These are phyloP conservation scores for Lamellibrachia satsuma DNA, from an alignment of 2,888 invertebrate genomes.

Conservation along the genomic window DNA sequence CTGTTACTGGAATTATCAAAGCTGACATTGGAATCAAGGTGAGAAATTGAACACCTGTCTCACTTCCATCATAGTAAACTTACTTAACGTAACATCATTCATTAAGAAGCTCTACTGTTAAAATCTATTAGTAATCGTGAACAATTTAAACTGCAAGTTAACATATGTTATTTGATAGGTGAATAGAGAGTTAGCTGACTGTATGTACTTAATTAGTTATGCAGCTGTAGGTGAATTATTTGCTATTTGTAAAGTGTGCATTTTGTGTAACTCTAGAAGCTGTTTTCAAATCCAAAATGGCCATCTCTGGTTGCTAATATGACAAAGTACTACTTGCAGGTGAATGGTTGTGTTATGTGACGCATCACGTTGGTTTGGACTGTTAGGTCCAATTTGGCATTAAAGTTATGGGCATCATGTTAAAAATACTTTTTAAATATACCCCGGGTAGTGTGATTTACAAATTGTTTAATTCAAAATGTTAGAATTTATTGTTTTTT, in stretches of 20 bases:
- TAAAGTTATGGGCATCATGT: too few species aligned
- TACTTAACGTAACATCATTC: too few species aligned
- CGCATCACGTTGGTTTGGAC: too few species aligned
- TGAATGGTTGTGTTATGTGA: neutral
- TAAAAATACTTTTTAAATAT: too few species aligned
- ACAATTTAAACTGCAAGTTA: neutral
- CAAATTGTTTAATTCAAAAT: too few species aligned
- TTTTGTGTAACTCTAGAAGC: neutral
- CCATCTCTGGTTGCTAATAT: neutral
- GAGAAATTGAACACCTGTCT: conserved; percentile 31
- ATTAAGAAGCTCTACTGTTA: too few species aligned
- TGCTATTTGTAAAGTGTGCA: neutral
- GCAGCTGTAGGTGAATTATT: neutral
- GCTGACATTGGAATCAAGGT: conserved; percentile 64
- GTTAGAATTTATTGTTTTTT: too few species aligned
- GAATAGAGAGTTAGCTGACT: neutral
- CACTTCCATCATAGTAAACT: neutral
- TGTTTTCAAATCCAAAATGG: neutral
- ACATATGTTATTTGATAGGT: neutral
- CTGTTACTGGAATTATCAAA: conserved; percentile 59
- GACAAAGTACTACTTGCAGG: neutral
- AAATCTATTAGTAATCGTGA: too few species aligned
- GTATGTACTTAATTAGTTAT: neutral
- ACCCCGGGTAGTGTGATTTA: too few species aligned
- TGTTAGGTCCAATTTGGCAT: too few species aligned